Percentiles rank a stretch among this genome's conserved stretches.
Conservation (phyloP, 2,888 invertebrate species). For the Muschampia plurimacula region DNA sequence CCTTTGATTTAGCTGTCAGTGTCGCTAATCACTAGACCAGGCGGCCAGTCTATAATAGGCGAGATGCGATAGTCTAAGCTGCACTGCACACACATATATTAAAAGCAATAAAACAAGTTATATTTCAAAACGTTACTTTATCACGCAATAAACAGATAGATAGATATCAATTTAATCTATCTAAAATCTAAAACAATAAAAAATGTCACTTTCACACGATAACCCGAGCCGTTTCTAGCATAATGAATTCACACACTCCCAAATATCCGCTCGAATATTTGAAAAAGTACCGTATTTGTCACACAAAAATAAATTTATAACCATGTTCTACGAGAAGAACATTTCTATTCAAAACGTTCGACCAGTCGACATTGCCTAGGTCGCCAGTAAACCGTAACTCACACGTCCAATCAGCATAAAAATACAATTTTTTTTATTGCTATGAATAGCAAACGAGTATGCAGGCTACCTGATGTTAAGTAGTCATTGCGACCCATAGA, state of each 20-base stretch:
- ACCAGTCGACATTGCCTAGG: constrained; percentile 46
- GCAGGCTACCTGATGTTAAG: too few species aligned
- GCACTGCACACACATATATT: too few species aligned
- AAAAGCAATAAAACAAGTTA: neutral
- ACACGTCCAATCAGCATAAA: constrained; percentile 7
- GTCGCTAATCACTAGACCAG: too few species aligned
- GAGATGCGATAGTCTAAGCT: too few species aligned
- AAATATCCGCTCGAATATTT: constrained; percentile 24
- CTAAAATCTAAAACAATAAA: constrained; percentile 24
- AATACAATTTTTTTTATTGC: too few species aligned
- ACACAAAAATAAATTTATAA: constrained; percentile 36
- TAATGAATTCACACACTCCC: constrained; percentile 30
- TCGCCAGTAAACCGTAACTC: constrained; percentile 42
- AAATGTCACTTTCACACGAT: constrained; percentile 19
- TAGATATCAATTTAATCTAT: constrained; percentile 4
- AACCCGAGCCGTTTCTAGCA: neutral
- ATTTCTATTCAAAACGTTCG: constrained; percentile 27
- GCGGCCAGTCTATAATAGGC: too few species aligned
- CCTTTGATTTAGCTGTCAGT: too few species aligned
- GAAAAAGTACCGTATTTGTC: constrained; percentile 34
- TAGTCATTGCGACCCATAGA: too few species aligned
- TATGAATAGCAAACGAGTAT: too few species aligned
- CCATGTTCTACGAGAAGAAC: constrained; percentile 24
- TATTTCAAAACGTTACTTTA: neutral
- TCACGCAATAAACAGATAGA: constrained; percentile 1